Conservation (phyloP, 2,113 vertebrate species). For the Prinia subflava region DNA sequence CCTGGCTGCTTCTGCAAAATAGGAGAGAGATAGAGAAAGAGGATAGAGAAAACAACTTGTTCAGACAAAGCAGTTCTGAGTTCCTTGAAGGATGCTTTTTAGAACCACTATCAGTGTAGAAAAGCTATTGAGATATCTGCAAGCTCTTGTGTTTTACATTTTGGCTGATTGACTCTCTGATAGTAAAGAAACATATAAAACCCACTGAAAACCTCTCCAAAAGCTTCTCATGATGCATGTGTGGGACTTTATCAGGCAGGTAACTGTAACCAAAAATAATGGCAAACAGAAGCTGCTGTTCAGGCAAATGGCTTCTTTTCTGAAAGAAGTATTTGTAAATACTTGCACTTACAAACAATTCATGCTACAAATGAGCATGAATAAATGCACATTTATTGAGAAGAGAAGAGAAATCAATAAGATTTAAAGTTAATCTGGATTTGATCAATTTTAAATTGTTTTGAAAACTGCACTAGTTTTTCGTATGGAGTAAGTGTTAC, state of each 20-base stretch:
- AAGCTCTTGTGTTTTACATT: slow-evolving; percentile 19
- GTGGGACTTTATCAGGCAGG: neutral
- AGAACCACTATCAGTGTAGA: neutral
- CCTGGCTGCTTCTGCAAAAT: neutral
- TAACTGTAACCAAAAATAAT: neutral
- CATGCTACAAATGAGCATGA: neutral
- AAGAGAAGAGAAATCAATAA: neutral
- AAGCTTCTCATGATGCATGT: neutral
- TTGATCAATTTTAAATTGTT: neutral
- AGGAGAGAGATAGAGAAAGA: no score
- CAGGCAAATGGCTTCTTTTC: neutral
- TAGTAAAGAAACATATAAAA: neutral
- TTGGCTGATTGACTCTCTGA: neutral
- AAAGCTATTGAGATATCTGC: neutral
- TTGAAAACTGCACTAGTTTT: neutral
- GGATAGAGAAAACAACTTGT: slow-evolving; percentile 9
- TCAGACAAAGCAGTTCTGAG: neutral
- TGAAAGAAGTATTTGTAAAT: neutral
- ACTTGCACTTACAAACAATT: neutral
- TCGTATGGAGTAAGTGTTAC: neutral
- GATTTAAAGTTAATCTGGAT: neutral
- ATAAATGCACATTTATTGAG: neutral
- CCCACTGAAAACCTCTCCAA: neutral
- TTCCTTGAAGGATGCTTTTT: slow-evolving; percentile 10
- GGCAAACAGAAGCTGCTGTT: neutral